Conservation (phyloP, 2,797 vertebrate species). For the Meriones psammophilus region DNA sequence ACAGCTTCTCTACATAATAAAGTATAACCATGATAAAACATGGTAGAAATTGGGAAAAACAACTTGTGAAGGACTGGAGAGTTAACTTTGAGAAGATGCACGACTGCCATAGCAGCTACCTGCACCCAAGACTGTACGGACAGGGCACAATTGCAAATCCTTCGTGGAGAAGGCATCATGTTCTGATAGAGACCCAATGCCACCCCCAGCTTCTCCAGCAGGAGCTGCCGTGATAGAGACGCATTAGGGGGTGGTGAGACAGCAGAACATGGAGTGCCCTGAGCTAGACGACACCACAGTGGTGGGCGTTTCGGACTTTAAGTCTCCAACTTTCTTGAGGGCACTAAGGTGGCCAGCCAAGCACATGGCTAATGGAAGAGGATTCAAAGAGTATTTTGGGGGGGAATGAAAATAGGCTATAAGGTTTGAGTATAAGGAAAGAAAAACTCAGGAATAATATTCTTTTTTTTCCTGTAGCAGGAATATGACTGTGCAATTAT, state of each 20-base stretch:
- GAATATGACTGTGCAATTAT: neutral
- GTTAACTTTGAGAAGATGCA: neutral
- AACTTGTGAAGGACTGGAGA: neutral
- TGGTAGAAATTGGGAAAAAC: neutral
- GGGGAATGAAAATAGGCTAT: neutral
- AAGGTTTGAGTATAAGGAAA: constrained; percentile 21
- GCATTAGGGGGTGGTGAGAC: rapidly evolving
- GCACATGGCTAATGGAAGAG: neutral
- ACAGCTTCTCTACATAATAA: neutral
- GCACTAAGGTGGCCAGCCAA: neutral
- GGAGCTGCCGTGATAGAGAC: neutral
- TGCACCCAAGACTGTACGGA: neutral
- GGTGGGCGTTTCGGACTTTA: neutral
- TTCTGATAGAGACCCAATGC: neutral
- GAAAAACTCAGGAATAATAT: neutral
- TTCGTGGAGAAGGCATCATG: neutral
- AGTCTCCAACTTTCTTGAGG: neutral
- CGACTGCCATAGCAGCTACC: rapidly evolving
- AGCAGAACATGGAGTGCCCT: rapidly evolving
- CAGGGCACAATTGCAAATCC: neutral
- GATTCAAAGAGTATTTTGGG: neutral
- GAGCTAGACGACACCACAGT: rapidly evolving
- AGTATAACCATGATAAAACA: neutral
- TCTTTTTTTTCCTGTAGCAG: constrained; percentile 6
- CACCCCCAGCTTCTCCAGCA: neutral